Conservation (phyloP, 2,113 vertebrate genomes). For the Vombatus ursinus region DNA sequence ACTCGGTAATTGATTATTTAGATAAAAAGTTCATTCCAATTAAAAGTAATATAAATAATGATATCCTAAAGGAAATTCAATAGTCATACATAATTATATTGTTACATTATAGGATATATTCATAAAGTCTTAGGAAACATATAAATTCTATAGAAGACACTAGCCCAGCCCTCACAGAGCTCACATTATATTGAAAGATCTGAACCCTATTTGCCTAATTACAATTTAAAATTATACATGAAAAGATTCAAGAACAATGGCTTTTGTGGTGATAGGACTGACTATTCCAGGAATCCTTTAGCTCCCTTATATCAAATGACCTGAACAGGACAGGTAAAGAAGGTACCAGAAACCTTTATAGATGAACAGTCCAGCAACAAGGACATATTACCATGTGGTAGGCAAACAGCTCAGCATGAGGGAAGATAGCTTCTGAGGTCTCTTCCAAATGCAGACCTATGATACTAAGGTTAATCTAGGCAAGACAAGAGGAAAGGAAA, state of each 20-base stretch:
- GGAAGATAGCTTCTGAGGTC: background rate
- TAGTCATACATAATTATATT: background rate
- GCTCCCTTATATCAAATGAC: background rate
- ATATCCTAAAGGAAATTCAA: background rate
- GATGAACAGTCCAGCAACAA: background rate
- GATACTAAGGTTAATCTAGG: too few species aligned
- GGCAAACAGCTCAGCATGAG: background rate
- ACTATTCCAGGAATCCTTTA: background rate
- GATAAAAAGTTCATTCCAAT: slow-evolving; percentile 6
- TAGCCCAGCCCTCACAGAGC: background rate
- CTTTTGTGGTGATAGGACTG: too few species aligned
- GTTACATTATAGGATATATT: background rate
- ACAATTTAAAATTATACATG: too few species aligned
- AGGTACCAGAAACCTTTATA: background rate
- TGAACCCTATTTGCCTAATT: too few species aligned
- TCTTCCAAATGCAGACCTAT: background rate
- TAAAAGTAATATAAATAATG: slow-evolving; percentile 24
- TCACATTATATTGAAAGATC: too few species aligned
- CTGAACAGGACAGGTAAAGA: background rate
- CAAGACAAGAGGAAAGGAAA: background rate
- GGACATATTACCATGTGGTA: background rate
- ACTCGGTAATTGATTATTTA: slow-evolving; percentile 8
- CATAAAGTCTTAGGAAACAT: too few species aligned
- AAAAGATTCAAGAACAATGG: background rate
- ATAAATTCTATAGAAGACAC: too few species aligned